A percentile compares a stretch with the other conserved stretches of the same genome.
Evolutionary conservation across 2,113 vertebrate species (phyloP).

Genomic region (Bettongia penicillata): DNA sequence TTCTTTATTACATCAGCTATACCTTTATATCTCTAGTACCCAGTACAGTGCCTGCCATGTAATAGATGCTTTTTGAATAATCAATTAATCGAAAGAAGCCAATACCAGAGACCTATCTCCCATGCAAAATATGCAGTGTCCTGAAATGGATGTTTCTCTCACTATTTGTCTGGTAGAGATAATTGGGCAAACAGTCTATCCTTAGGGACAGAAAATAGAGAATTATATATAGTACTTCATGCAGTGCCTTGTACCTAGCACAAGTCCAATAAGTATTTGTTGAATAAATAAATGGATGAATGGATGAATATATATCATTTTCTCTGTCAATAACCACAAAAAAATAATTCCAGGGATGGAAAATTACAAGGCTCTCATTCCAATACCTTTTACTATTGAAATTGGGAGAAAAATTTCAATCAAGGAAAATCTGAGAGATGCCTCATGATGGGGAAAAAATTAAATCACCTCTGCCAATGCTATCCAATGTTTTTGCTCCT

Average conservation of each 20-base stretch:
- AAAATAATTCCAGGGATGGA: constrained; percentile 14
- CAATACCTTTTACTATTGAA: constrained; percentile 49
- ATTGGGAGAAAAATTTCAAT: constrained; percentile 40
- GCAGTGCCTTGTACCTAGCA: neutral
- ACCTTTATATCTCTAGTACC: neutral
- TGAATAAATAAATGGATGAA: neutral
- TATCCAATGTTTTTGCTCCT: constrained; percentile 21
- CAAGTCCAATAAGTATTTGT: neutral
- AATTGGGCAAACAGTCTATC: neutral
- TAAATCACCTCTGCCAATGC: constrained; percentile 45
- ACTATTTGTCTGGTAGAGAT: neutral
- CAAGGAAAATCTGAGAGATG: constrained; percentile 35
- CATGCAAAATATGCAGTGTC: neutral
- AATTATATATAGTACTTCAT: neutral
- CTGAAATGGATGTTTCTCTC: neutral
- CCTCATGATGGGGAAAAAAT: constrained; percentile 9
- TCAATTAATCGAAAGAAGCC: neutral
- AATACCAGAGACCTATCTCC: neutral
- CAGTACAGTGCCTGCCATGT: neutral
- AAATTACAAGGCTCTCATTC: constrained; percentile 34
- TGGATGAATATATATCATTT: neutral
- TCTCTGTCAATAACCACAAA: constrained; percentile 25
- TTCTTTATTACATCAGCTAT: neutral
- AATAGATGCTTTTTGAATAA: neutral
- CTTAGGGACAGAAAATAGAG: neutral